Evolutionary conservation across 1,140 invertebrate genomes (phyloP).

Genomic region (Eulimnadia texana): DNA sequence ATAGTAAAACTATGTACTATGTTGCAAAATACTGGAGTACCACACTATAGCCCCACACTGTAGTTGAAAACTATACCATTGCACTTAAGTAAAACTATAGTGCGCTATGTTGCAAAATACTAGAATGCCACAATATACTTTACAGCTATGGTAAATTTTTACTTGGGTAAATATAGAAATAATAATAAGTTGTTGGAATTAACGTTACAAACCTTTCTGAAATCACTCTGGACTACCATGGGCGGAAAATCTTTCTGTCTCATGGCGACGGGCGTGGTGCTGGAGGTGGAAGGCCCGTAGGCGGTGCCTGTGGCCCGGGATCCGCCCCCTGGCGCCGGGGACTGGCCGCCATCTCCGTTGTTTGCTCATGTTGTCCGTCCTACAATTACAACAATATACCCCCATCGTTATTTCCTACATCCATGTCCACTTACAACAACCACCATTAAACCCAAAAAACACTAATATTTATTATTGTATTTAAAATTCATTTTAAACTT

Average conservation of each 20-base stretch:
- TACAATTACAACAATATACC: neutral
- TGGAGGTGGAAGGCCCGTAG: neutral
- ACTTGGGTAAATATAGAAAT: neutral
- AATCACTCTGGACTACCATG: conserved; percentile 84
- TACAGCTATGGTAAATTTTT: no score
- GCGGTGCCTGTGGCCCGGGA: conserved; percentile 25
- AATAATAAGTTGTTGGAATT: neutral
- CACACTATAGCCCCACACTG: no score
- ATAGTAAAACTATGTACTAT: neutral
- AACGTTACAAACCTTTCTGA: conserved; percentile 54
- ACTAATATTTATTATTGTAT: no score
- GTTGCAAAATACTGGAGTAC: no score
- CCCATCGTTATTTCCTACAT: no score
- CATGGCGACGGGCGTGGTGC: conserved; percentile 22
- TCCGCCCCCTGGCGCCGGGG: conserved; percentile 56
- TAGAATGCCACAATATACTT: no score
- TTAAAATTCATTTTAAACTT: no score
- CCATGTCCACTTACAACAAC: no score
- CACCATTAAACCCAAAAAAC: no score
- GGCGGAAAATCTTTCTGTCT: no score
- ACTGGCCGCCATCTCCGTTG: conserved; percentile 63
- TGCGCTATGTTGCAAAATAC: no score
- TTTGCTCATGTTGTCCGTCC: conserved; percentile 17
- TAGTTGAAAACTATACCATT: no score
- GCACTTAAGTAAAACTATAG: neutral